These are phyloP conservation scores for Zeus faber DNA, from an alignment of 2,113 vertebrate species.

Conservation along the genomic window DNA sequence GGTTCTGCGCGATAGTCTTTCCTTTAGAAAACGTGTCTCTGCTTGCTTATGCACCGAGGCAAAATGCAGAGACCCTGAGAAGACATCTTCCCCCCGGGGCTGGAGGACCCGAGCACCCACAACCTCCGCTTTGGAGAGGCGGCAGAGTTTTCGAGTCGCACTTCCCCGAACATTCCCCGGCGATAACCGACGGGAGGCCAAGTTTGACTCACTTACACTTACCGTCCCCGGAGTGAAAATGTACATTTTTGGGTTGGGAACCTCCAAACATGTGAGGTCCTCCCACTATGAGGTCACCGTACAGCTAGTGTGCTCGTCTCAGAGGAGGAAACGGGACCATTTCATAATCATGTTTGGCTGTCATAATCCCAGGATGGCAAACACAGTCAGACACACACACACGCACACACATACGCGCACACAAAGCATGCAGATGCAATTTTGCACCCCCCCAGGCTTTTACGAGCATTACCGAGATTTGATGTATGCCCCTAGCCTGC, in stretches of 20 bases:
- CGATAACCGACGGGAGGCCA: too few species aligned
- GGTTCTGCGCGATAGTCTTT: too few species aligned
- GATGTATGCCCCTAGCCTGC: conserved; percentile 35
- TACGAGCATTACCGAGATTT: conserved; percentile 46
- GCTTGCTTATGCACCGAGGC: too few species aligned
- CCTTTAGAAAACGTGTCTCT: too few species aligned
- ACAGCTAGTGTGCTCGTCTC: neutral
- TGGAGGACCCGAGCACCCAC: neutral
- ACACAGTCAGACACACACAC: neutral
- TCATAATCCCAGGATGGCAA: conserved; percentile 61
- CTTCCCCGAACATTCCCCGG: neutral
- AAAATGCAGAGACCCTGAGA: too few species aligned
- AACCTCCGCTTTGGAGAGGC: too few species aligned
- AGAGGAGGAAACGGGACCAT: neutral
- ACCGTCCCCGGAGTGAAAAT: too few species aligned
- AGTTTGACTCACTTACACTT: too few species aligned
- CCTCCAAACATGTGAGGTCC: too few species aligned
- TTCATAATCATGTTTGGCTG: conserved; percentile 47
- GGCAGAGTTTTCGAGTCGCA: neutral
- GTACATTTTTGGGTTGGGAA: too few species aligned
- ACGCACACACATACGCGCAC: conserved; percentile 1
- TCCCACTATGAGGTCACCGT: too few species aligned
- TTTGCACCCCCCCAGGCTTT: conserved; percentile 20
- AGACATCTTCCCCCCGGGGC: too few species aligned
- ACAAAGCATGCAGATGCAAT: conserved; percentile 5